A percentile compares a stretch with the other conserved stretches of the same genome.
Evolutionary conservation across 1,140 invertebrate species (phyloP).

Genomic region (Drosophila truncata): DNA sequence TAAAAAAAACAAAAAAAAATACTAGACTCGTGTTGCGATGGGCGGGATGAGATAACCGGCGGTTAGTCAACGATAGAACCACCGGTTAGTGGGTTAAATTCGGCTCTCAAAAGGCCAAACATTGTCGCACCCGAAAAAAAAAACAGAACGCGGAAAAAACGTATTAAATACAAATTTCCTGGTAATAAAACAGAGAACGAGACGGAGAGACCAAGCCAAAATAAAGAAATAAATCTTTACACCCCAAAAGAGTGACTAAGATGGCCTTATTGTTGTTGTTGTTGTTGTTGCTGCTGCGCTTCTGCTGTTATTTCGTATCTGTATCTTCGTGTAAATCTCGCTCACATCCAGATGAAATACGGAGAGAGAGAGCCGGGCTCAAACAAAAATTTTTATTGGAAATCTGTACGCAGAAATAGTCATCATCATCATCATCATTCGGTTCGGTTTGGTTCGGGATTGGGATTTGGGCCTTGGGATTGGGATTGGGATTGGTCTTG

Average conservation of each 20-base stretch:
- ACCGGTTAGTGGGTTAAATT: slow-evolving; percentile 43
- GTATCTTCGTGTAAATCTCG: slow-evolving; percentile 80
- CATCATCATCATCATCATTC: slow-evolving; percentile 46
- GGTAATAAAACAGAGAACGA: slow-evolving; percentile 66
- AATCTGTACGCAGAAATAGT: slow-evolving; percentile 82
- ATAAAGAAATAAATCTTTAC: slow-evolving; percentile 83
- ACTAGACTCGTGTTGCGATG: slow-evolving; percentile 30
- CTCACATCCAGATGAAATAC: slow-evolving; percentile 74
- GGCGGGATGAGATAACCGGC: slow-evolving; percentile 7
- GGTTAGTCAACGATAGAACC: slow-evolving; percentile 14
- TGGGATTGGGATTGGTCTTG: slow-evolving; percentile 36
- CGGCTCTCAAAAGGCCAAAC: slow-evolving; percentile 20
- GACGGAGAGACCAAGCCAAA: slow-evolving; percentile 56
- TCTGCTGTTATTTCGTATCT: slow-evolving; percentile 61
- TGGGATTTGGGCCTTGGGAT: slow-evolving; percentile 27
- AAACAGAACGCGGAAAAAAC: slow-evolving; percentile 71
- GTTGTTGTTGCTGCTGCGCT: background rate
- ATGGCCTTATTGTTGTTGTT: slow-evolving; percentile 55
- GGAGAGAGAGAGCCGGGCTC: slow-evolving; percentile 22
- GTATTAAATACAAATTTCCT: slow-evolving; percentile 83
- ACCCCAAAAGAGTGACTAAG: slow-evolving; percentile 67
- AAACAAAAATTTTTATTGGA: slow-evolving; percentile 73
- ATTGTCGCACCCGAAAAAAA: slow-evolving; percentile 59
- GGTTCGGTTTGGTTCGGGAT: slow-evolving; percentile 7
- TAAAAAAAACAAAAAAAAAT: too few relatives aligned